These are phyloP conservation scores for Drosophila anomelani DNA, from an alignment of 2,888 invertebrate genomes.

Conservation along the genomic window DNA sequence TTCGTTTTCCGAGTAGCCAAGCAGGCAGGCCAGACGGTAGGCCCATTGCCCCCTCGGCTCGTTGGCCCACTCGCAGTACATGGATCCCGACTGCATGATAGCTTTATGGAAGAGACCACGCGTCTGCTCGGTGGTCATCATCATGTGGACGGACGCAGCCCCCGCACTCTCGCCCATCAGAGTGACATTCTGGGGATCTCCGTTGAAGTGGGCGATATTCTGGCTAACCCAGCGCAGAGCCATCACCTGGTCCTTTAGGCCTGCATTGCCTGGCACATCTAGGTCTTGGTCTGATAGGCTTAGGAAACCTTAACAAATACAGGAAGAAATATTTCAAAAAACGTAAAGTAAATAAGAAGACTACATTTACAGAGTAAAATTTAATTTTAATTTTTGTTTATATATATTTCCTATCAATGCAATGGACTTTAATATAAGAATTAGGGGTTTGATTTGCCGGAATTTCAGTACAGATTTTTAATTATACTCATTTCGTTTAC, in stretches of 20 bases:
- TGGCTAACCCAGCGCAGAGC: conserved; percentile 85
- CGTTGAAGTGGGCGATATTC: conserved; percentile 83
- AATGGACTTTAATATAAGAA: too few relatives aligned
- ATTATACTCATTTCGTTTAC: too few relatives aligned
- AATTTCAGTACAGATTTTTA: too few relatives aligned
- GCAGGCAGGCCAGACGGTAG: conserved; percentile 74
- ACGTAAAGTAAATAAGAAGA: too few relatives aligned
- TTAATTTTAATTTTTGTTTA: too few relatives aligned
- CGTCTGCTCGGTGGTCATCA: conserved; percentile 85
- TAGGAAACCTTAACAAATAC: conserved; percentile 83
- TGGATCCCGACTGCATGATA: conserved; percentile 82
- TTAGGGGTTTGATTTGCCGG: too few relatives aligned
- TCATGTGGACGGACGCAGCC: conserved; percentile 84
- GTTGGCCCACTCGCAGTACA: conserved; percentile 77
- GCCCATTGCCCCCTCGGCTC: conserved; percentile 72
- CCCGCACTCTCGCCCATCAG: conserved; percentile 86
- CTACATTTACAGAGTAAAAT: too few relatives aligned
- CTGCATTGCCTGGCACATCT: conserved; percentile 79
- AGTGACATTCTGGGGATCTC: conserved; percentile 85
- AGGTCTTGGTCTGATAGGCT: conserved; percentile 84
- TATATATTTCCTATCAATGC: too few relatives aligned
- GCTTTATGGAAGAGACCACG: conserved; percentile 83
- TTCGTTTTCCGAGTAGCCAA: conserved; percentile 82
- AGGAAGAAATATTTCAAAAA: too few relatives aligned
- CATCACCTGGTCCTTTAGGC: conserved; percentile 84